These are phyloP conservation scores for Hylia prasina DNA, from an alignment of 2,113 vertebrate genomes.

Conservation along the genomic window DNA sequence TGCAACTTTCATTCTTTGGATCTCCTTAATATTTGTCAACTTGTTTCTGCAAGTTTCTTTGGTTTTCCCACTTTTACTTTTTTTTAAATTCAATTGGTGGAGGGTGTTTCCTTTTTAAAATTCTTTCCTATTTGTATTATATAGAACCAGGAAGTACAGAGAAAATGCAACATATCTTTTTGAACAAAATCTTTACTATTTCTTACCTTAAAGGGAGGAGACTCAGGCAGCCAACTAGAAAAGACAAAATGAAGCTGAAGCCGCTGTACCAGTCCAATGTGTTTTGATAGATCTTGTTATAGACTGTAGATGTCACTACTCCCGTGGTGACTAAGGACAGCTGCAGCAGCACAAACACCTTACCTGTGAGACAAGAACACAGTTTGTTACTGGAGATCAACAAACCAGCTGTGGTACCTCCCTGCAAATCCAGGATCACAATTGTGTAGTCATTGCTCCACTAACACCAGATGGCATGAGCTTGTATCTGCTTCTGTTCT, in stretches of 20 bases:
- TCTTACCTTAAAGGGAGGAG: constrained; percentile 88
- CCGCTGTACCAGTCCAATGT: constrained; percentile 81
- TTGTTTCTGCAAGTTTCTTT: background rate
- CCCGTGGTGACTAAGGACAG: constrained; percentile 78
- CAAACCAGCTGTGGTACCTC: background rate
- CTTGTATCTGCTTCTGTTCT: background rate
- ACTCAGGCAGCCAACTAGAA: constrained; percentile 75
- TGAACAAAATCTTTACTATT: background rate
- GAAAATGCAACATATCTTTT: background rate
- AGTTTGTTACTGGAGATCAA: background rate
- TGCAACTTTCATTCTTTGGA: background rate
- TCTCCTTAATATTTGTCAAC: background rate
- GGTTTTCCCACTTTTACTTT: fast-evolving
- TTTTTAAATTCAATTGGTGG: background rate
- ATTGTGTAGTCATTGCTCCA: background rate
- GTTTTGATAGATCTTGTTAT: constrained; percentile 87
- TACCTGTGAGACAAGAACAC: constrained; percentile 67
- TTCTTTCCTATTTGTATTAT: background rate
- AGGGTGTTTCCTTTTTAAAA: background rate
- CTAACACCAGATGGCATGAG: background rate
- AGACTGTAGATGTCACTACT: constrained; percentile 82
- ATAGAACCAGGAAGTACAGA: background rate
- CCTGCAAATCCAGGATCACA: background rate
- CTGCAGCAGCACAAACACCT: constrained; percentile 82
- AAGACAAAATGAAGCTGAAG: constrained; percentile 85